Base-by-base conservation (phyloP, 1,140 invertebrate species). In the Maconellicoccus hirsutus region DNA sequence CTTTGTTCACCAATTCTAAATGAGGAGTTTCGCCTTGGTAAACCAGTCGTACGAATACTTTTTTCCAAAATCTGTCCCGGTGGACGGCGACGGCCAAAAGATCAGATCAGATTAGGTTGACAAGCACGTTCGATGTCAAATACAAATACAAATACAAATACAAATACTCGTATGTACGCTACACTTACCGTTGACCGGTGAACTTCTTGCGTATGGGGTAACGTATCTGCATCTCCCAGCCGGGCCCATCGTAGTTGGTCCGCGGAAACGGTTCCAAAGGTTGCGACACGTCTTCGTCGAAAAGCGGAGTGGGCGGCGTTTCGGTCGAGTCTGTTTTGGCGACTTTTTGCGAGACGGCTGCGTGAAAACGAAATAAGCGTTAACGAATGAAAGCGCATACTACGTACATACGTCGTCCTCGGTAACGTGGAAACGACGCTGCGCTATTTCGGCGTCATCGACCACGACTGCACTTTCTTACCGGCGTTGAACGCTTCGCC, bases 121-220 rank as follows among this genome's bases (percentile, higher is more conserved):
- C 39, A 10, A 42, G n/a, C n/a, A 10, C 39, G 39, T 8, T 42
- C 39, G 8, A 42, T 42, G 39, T 42, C 39, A n/a, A 8, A 63
- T 19, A 12, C 61, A n/a, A n/a, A n/a, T n/a, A n/a, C n/a, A n/a
- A n/a, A n/a, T n/a, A n/a, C n/a, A n/a, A n/a, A n/a, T n/a, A 16
- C 21, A 16, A 63, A 63, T 19, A n/a, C n/a, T n/a, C n/a, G n/a
- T 33, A 33, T 33, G 26, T 26, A 69, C n/a, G 12, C 23, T 39
- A 69, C 10, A 70, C 69, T 29, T 75, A 85, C 85, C 87, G 84
- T 76, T 95, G 93, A 4, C 93, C 93, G 0, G 96, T 98, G 71
- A 99, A 93, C 80, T 97, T 98, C 84, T 99, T 99, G 79, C 98
- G 98, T 75, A 93, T 94, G 4, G 96, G 96, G 77, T 97, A 93